Base-by-base conservation (phyloP, 1,140 invertebrate genomes). In the Sarcophaga peregrina region DNA sequence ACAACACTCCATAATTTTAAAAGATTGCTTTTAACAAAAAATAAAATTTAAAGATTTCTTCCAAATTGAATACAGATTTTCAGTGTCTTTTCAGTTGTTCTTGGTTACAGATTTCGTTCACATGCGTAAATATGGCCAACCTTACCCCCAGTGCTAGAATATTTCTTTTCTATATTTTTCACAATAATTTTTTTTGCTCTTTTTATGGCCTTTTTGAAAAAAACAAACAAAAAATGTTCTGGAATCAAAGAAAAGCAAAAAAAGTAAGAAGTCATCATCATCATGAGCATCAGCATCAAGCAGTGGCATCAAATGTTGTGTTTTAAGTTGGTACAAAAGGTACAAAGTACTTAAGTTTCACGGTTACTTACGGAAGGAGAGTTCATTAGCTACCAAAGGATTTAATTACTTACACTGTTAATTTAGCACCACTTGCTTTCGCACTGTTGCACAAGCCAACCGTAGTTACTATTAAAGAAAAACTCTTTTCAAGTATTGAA, bases 321-420 rank as follows among this genome's bases (percentile, higher is more conserved):
- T n/a, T n/a, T n/a, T n/a, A 78, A 25, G 75, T 78, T 50, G n/a
- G 47, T 50, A 20, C 75, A 78, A n/a, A 78, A 78, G 75, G 75
- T 78, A 75, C 73, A 75, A 47, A 50, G 20, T 78, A 78, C 75
- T 78, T 78, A 50, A 78, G 75, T 78, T 78, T 78, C 75, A 78
- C 47, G 75, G 75, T 78, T 78, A 78, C 75, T 78, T 78, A 50
- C 75, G 25, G 50, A 45, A 62, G 52, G 82, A 58, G 80, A 83
- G 88, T 89, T 89, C 88, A 89, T 89, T 89, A 89, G 88, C 86
- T 88, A 83, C 58, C 58, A 80, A 86, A 87, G 88, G 87, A 85
- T 89, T 89, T 89, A 90, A 90, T 90, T 90, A 90, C 88, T 89
- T 88, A 87, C 87, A 88, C 87, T 87, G 88, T 88, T 90, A 89